These are phyloP conservation scores for Gasterosteus aculeatus DNA, from an alignment of 2,113 vertebrate genomes.

Conservation along the genomic window DNA sequence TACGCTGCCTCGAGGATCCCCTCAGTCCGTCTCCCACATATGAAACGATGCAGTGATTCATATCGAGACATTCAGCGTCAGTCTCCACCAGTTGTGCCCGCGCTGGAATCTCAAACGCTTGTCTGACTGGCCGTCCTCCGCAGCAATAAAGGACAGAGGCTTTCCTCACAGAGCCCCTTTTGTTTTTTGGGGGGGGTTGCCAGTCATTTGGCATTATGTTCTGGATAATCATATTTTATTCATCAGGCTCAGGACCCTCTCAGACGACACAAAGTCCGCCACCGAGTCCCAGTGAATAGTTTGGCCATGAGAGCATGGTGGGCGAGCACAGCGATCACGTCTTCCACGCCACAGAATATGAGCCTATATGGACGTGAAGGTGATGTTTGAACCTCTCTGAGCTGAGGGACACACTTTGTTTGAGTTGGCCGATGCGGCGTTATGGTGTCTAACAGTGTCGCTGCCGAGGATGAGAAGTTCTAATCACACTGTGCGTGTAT, in stretches of 20 bases:
- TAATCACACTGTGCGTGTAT: neutral
- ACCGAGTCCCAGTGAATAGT: constrained; percentile 51
- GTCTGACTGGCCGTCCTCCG: constrained; percentile 54
- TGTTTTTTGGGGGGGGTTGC: constrained; percentile 67
- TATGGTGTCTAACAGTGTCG: no score
- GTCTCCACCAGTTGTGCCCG: constrained; percentile 63
- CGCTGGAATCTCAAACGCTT: constrained; percentile 78
- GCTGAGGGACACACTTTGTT: neutral
- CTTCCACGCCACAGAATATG: neutral
- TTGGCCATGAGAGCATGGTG: constrained; percentile 67
- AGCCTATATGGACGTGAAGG: constrained; percentile 28
- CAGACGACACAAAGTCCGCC: constrained; percentile 61
- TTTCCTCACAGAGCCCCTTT: constrained; percentile 76
- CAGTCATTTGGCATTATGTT: constrained; percentile 62
- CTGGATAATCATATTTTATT: constrained; percentile 81
- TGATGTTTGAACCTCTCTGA: constrained; percentile 22
- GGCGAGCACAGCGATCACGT: constrained; percentile 24
- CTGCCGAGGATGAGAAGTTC: neutral
- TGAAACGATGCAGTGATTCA: constrained; percentile 75
- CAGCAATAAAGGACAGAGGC: constrained; percentile 68
- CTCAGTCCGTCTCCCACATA: constrained; percentile 73
- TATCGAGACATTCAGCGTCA: constrained; percentile 69
- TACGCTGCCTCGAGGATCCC: constrained; percentile 55
- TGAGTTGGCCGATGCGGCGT: neutral
- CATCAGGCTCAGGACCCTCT: constrained; percentile 66